Evolutionary conservation across 2,888 invertebrate species (phyloP), one percentile per base, ranked within the genome.

Genomic region (Eurois occulta): DNA sequence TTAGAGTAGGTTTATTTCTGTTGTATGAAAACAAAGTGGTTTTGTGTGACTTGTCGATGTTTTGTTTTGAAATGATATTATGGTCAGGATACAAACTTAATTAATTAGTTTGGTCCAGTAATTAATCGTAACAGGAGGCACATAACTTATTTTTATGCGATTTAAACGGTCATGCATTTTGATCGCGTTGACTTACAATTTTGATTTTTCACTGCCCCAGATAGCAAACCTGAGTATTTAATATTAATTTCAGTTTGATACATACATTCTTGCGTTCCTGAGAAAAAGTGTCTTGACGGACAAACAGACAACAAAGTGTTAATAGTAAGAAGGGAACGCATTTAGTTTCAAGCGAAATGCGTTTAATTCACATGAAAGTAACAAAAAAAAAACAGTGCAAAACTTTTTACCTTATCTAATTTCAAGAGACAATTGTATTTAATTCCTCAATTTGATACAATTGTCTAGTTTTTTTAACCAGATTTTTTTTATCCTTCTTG

Each of bases 1-100:
- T 82, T 80, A n/a, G 41, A 32, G 8, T 5, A 10, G 13, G 7
- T 52, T 78, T 38, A 58, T 75, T 64, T 18, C 41, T 52, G 38
- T 28, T 52, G 38, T 28, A 18, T 11, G 13, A 35, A 46, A 35
- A 32, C 41, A n/a, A 48, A 41, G 32, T 32, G 41, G 41, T 24
- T 72, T 66, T 18, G n/a, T n/a, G 24, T 52, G 7, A 21, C 21
- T 55, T 28, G 13, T 21, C 21, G 18, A 46, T 46, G 41, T 67
- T 67, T 46, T 28, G 21, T 46, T 28, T 1, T 67, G 13, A 46
- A 7, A 1, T 32, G 0, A 32, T 32, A 43, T 62, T 62, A 11
- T 3, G 32, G 32, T 46, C 46, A 11, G 4, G 46, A 67, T 16
- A 58, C 2, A 28, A 58, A 32, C 58, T 8, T 16, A 28, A n/a